These are phyloP conservation scores for Antennarius striatus DNA, from an alignment of 2,113 vertebrate genomes.

Conservation along the genomic window DNA sequence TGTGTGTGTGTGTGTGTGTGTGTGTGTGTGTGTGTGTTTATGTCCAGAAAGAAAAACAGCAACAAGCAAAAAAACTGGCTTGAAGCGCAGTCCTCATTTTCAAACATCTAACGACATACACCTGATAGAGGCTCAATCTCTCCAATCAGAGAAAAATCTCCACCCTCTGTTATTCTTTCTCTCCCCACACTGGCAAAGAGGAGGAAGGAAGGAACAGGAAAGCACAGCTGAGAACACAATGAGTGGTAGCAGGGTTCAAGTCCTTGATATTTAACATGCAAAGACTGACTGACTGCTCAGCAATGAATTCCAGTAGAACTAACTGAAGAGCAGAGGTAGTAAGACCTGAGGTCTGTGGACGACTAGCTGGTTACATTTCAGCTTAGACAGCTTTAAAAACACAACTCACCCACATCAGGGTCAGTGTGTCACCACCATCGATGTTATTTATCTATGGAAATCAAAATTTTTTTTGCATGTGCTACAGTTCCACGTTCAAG, in stretches of 20 bases:
- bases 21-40: not conserved
- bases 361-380: not conserved
- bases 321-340: not conserved
- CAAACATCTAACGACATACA: no score
- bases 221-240: constrained; percentile 52
- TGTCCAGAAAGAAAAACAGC: not conserved
- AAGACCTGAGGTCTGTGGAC: constrained; percentile 5
- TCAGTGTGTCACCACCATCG: not conserved
- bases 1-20: not conserved
- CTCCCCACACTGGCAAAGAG: constrained; percentile 8
- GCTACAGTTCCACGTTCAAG: not conserved
- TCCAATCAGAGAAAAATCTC: not conserved
- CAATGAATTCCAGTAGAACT: constrained; percentile 24
- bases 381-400: not conserved
- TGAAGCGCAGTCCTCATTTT: no score
- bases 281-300: constrained; percentile 19
- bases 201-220: constrained; percentile 13
- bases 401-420: no score
- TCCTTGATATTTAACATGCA: constrained; percentile 28
- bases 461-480: not conserved
- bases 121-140: no score
- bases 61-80: no score
- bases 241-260: constrained; percentile 1
- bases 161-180: constrained; percentile 5
- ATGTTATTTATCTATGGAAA: not conserved